Percentiles rank a stretch among this genome's conserved stretches.
Evolutionary conservation across 2,888 invertebrate species (phyloP).

Genomic region (Sesia apiformis): DNA sequence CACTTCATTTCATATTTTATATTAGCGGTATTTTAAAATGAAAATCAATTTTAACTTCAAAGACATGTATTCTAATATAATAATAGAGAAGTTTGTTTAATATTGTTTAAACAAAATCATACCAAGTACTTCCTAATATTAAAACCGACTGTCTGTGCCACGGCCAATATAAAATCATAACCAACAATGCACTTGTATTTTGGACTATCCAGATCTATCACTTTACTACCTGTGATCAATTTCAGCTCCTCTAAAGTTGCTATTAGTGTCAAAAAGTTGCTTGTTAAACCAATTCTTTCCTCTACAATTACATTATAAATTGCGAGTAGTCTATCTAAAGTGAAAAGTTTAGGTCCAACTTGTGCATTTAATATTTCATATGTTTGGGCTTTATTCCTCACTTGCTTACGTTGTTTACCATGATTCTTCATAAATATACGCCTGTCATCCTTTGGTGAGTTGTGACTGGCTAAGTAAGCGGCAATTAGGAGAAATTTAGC

Average conservation of each 20-base stretch:
- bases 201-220: slow-evolving; percentile 83
- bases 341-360: slow-evolving; percentile 88
- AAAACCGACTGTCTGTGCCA: slow-evolving; percentile 85
- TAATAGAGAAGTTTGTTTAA: no score
- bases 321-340: slow-evolving; percentile 86
- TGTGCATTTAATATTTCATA: slow-evolving; percentile 77
- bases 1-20: no score
- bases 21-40: no score
- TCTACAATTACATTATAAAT: slow-evolving; percentile 93
- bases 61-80: no score
- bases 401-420: slow-evolving; percentile 81
- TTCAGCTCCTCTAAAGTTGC: slow-evolving; percentile 90
- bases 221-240: slow-evolving; percentile 82
- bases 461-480: slow-evolving; percentile 94
- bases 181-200: slow-evolving; percentile 91
- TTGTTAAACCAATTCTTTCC: slow-evolving; percentile 88
- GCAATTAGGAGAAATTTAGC: slow-evolving; percentile 93
- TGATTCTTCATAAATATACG: slow-evolving; percentile 88
- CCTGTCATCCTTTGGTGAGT: slow-evolving; percentile 91
- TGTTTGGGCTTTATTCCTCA: slow-evolving; percentile 76
- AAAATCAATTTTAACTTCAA: no score
- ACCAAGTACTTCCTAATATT: slow-evolving; percentile 83
- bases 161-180: slow-evolving; percentile 84
- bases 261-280: slow-evolving; percentile 90
- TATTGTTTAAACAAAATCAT: slow-evolving; percentile 73